Percentiles rank a stretch among this genome's conserved stretches.
Evolutionary conservation across 1,140 invertebrate genomes (phyloP).

Genomic region (Hetaerina americana): DNA sequence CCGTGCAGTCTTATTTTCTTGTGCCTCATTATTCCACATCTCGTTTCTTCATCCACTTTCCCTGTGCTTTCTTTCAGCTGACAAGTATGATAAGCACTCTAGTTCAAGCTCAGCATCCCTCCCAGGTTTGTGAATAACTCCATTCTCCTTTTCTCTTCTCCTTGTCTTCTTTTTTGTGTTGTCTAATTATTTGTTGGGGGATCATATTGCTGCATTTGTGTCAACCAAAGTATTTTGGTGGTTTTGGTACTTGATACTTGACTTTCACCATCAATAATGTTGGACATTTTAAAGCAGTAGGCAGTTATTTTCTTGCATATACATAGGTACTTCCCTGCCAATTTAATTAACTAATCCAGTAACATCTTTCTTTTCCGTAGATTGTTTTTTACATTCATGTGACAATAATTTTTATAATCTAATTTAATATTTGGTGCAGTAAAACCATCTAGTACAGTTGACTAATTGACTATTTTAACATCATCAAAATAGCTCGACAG

Average conservation of each 20-base stretch:
- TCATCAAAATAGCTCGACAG: too few relatives aligned
- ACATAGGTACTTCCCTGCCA: neutral
- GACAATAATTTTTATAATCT: neutral
- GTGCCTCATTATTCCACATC: neutral
- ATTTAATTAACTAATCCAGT: too few relatives aligned
- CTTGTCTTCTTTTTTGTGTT: constrained; percentile 5
- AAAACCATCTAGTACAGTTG: neutral
- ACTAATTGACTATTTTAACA: too few relatives aligned
- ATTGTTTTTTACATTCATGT: neutral
- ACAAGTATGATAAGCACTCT: constrained; percentile 54
- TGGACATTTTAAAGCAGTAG: neutral
- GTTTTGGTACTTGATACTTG: neutral
- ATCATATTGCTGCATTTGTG: neutral
- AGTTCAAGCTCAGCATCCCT: constrained; percentile 49
- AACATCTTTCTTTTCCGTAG: too few relatives aligned
- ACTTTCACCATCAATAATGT: neutral
- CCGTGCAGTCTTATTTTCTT: neutral
- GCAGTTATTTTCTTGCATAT: neutral
- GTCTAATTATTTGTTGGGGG: constrained; percentile 3
- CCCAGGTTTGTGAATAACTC: constrained; percentile 39
- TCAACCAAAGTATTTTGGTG: neutral
- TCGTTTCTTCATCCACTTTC: neutral
- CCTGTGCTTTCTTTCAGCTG: constrained; percentile 25
- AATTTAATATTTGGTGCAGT: neutral
- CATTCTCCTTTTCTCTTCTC: constrained; percentile 11